A percentile compares a stretch with the other conserved stretches of the same genome.
phyloP scores from a whole-genome alignment of 2,888 invertebrate species.

The Augiades crinisus region DNA sequence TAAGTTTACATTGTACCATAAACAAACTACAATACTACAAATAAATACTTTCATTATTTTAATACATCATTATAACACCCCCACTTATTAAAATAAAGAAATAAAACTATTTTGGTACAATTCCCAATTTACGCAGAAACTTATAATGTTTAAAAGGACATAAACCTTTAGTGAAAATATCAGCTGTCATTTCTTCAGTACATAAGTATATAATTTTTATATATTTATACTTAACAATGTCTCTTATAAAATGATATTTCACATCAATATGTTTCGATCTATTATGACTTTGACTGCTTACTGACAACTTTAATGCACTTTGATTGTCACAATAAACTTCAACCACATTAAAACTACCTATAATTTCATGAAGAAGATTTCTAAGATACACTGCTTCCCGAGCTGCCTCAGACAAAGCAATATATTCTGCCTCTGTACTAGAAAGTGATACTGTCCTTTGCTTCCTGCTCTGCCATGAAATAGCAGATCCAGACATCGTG shows the following conservation, averaged over 20 bases:
- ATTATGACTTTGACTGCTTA: neutral
- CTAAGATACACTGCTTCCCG: conserved; percentile 24
- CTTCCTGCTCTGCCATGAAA: conserved; percentile 29
- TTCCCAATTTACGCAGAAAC: conserved; percentile 6
- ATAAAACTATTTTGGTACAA: neutral
- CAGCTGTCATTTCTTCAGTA: conserved; percentile 27
- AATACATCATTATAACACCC: conserved; percentile 1
- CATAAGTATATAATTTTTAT: conserved; percentile 16
- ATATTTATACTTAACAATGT: conserved; percentile 16
- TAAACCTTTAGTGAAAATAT: conserved; percentile 25
- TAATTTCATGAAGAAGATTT: conserved; percentile 26
- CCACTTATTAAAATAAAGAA: conserved; percentile 8
- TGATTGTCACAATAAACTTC: conserved; percentile 24
- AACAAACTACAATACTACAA: too few relatives aligned
- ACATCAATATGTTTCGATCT: conserved; percentile 24
- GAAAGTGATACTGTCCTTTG: conserved; percentile 17
- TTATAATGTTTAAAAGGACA: conserved; percentile 25
- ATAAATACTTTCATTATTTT: too few relatives aligned
- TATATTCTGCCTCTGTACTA: too few relatives aligned
- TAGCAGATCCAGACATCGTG: conserved; percentile 18
- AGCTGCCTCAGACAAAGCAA: conserved; percentile 24
- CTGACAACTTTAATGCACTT: conserved; percentile 7
- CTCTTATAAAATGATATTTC: conserved; percentile 18
- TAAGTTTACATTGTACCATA: too few relatives aligned
- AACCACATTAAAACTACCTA: conserved; percentile 17